Conservation (phyloP, 2,888 invertebrate genomes). For the Parnassius smintheus region DNA sequence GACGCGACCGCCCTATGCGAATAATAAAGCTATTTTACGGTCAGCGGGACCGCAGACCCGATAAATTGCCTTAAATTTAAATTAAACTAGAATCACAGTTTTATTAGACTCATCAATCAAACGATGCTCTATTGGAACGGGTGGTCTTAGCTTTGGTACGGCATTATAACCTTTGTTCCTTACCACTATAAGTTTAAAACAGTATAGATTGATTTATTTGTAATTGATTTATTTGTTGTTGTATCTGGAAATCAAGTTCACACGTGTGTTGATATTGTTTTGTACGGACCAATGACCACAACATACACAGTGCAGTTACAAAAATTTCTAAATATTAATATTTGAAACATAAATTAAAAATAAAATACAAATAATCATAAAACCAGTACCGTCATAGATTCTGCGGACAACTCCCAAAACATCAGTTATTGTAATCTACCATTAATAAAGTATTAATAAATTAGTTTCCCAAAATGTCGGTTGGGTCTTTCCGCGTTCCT, state of each 20-base stretch:
- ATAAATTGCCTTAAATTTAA: slow-evolving; percentile 80
- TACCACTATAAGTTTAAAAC: slow-evolving; percentile 45
- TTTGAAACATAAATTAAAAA: no score
- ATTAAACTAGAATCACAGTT: slow-evolving; percentile 80
- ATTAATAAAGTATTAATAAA: no score
- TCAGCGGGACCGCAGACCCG: slow-evolving; percentile 65
- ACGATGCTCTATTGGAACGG: slow-evolving; percentile 59
- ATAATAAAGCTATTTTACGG: slow-evolving; percentile 74
- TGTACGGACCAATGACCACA: slow-evolving; percentile 1
- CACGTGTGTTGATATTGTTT: slow-evolving; percentile 19
- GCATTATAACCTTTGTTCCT: slow-evolving; percentile 55
- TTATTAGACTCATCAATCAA: slow-evolving; percentile 81
- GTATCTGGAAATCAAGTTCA: slow-evolving; percentile 41
- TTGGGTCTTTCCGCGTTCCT: no score
- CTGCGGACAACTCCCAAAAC: no score
- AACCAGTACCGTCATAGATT: no score
- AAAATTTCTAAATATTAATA: no score
- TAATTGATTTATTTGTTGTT: slow-evolving; percentile 44
- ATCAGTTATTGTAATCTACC: no score
- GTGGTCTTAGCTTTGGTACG: slow-evolving; percentile 40
- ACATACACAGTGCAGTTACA: background rate
- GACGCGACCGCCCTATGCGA: slow-evolving; percentile 51
- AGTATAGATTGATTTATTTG: slow-evolving; percentile 42
- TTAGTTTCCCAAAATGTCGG: no score
- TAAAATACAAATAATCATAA: no score